Percentiles rank a stretch among this genome's conserved stretches.
These are phyloP conservation scores for Tychaedon coryphoeus DNA, from an alignment of 2,113 vertebrate genomes.

Conservation along the genomic window DNA sequence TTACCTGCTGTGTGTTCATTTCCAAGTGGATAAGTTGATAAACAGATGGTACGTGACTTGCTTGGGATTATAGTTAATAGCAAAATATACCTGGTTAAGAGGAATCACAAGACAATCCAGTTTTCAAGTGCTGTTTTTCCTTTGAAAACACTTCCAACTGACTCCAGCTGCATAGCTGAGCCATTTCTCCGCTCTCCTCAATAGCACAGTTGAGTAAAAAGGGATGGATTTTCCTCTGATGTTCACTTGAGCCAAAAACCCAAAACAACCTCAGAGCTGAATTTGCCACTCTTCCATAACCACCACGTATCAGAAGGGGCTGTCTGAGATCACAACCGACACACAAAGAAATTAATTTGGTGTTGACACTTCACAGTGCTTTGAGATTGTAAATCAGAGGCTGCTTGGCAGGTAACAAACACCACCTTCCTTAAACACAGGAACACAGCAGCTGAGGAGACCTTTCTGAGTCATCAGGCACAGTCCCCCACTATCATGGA, in stretches of 20 bases:
- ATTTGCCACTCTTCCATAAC: background rate
- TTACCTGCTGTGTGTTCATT: fast-evolving
- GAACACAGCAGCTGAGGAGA: slow-evolving; percentile 18
- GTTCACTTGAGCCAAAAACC: background rate
- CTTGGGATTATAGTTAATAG: background rate
- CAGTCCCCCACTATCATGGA: slow-evolving; percentile 36
- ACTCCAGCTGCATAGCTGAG: background rate
- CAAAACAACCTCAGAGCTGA: slow-evolving; percentile 23
- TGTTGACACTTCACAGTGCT: slow-evolving; percentile 18
- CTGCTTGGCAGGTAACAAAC: slow-evolving; percentile 52
- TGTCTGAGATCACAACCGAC: background rate
- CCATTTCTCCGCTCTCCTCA: background rate
- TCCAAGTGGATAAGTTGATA: background rate
- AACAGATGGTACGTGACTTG: background rate
- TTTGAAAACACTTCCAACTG: background rate
- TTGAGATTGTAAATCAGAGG: slow-evolving; percentile 47
- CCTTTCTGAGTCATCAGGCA: slow-evolving; percentile 51
- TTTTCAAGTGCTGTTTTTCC: background rate
- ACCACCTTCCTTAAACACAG: slow-evolving; percentile 28
- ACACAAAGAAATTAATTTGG: slow-evolving; percentile 52
- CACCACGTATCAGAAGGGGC: slow-evolving; percentile 1
- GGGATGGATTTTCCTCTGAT: slow-evolving; percentile 30
- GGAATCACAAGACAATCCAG: background rate
- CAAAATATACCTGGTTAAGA: background rate
- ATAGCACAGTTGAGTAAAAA: slow-evolving; percentile 31